phyloP scores from a whole-genome alignment of 2,113 vertebrate genomes.

The zebrafish (Danio rerio) region DNA sequence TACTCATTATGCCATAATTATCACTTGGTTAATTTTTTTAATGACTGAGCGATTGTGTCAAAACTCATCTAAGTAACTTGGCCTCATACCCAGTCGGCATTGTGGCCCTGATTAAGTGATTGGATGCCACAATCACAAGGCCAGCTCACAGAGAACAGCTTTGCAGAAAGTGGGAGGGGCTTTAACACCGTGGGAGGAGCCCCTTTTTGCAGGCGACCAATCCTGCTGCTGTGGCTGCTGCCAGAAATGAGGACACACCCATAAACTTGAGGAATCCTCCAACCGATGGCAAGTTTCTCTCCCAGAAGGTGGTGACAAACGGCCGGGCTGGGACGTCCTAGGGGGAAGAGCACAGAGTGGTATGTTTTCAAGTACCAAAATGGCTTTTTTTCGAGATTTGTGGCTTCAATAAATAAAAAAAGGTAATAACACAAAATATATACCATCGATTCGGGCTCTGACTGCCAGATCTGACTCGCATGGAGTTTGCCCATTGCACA shows the following conservation, averaged over 20 bases:
- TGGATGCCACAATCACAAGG: constrained; percentile 48
- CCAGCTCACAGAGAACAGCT: constrained; percentile 30
- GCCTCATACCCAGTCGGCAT: constrained; percentile 21
- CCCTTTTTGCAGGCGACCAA: constrained; percentile 85
- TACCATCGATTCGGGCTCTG: constrained; percentile 86
- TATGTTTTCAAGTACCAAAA: not conserved
- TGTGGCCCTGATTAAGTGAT: constrained; percentile 17
- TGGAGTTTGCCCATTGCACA: constrained; percentile 85
- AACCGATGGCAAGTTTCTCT: constrained; percentile 90
- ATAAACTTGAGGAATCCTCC: constrained; percentile 84
- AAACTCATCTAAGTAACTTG: constrained; percentile 9
- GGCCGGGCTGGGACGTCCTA: constrained; percentile 89
- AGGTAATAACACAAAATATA: constrained; percentile 5
- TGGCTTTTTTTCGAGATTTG: not conserved
- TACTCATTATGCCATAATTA: constrained; percentile 7
- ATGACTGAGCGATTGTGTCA: constrained; percentile 28
- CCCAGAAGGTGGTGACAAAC: constrained; percentile 87
- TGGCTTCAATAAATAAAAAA: not conserved
- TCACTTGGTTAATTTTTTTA: constrained; percentile 14
- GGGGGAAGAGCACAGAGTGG: not conserved
- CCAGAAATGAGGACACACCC: constrained; percentile 81
- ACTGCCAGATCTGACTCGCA: constrained; percentile 87
- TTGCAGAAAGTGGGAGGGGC: not conserved
- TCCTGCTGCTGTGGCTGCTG: constrained; percentile 71
- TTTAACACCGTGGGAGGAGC: constrained; percentile 72